Evolutionary conservation across 1,140 invertebrate species (phyloP).

Genomic region (Glossosoma conforme): DNA sequence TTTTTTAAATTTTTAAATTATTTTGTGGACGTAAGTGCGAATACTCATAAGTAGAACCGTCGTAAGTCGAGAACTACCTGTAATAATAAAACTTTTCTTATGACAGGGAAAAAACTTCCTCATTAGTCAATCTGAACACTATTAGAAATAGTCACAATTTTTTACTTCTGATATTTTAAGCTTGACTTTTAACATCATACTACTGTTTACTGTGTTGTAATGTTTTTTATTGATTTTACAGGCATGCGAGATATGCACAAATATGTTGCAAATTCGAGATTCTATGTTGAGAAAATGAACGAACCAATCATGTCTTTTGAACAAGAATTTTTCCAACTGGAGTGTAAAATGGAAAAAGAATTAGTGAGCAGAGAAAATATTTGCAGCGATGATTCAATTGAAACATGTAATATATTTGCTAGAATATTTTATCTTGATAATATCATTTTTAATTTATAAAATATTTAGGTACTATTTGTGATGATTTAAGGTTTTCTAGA

Average conservation of each 20-base stretch:
- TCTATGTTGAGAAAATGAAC: constrained; percentile 42
- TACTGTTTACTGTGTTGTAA: background rate
- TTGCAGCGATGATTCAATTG: constrained; percentile 58
- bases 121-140: too few relatives aligned
- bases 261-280: constrained; percentile 45
- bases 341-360: constrained; percentile 79
- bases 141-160: too few relatives aligned
- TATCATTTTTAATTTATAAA: constrained; percentile 21
- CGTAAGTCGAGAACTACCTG: too few relatives aligned
- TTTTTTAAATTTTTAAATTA: too few relatives aligned
- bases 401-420: constrained; percentile 49
- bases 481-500: constrained; percentile 70
- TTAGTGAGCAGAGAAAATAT: constrained; percentile 63
- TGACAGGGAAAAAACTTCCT: too few relatives aligned
- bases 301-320: constrained; percentile 52
- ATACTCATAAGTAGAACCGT: too few relatives aligned
- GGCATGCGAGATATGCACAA: constrained; percentile 26
- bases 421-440: constrained; percentile 12
- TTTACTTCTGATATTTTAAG: too few relatives aligned
- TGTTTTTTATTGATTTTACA: constrained; percentile 9
- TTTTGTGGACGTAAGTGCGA: too few relatives aligned
- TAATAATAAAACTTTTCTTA: too few relatives aligned
- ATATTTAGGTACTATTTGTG: constrained; percentile 26
- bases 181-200: too few relatives aligned
- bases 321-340: constrained; percentile 82